Percentiles rank a stretch among this genome's conserved stretches.
These are phyloP conservation scores for Semicossyphus pulcher DNA, from an alignment of 2,113 vertebrate species.

Conservation along the genomic window DNA sequence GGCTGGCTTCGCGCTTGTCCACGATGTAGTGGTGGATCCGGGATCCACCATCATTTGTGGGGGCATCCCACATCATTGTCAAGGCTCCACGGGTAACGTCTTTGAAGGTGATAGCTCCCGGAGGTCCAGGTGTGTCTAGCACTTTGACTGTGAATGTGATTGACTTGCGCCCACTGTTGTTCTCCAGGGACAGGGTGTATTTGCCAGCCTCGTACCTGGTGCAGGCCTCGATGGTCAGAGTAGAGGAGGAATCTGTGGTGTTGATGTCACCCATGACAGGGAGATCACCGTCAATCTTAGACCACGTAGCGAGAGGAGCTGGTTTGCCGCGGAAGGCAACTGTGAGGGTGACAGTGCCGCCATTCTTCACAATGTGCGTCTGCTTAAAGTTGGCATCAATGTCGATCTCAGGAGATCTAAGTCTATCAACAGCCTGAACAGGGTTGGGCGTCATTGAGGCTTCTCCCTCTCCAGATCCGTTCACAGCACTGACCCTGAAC, in stretches of 20 bases:
- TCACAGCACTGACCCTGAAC: slow-evolving; percentile 95
- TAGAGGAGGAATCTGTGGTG: slow-evolving; percentile 93
- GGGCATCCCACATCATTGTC: slow-evolving; percentile 97
- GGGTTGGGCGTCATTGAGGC: slow-evolving; percentile 88
- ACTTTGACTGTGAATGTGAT: slow-evolving; percentile 96
- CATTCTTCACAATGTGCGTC: slow-evolving; percentile 93
- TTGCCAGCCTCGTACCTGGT: slow-evolving; percentile 96
- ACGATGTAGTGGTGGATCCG: slow-evolving; percentile 94
- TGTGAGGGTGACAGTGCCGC: slow-evolving; percentile 89
- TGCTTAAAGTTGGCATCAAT: slow-evolving; percentile 96
- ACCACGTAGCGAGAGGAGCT: slow-evolving; percentile 92
- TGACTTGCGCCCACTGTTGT: slow-evolving; percentile 94
- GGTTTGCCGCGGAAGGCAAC: slow-evolving; percentile 93
- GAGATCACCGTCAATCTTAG: slow-evolving; percentile 90
- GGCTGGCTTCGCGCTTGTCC: slow-evolving; percentile 95
- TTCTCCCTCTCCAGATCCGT: slow-evolving; percentile 93
- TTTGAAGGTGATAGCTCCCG: slow-evolving; percentile 93
- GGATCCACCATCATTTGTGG: slow-evolving; percentile 91
- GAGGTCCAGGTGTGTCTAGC: slow-evolving; percentile 95
- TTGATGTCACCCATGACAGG: slow-evolving; percentile 91
- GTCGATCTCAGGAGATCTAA: slow-evolving; percentile 94
- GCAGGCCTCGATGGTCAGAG: slow-evolving; percentile 93
- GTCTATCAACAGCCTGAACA: slow-evolving; percentile 91
- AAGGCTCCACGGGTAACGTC: slow-evolving; percentile 92
- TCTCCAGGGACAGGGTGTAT: slow-evolving; percentile 95